Base-by-base conservation (phyloP, 2,113 vertebrate species). In the Hipposideros armiger region DNA sequence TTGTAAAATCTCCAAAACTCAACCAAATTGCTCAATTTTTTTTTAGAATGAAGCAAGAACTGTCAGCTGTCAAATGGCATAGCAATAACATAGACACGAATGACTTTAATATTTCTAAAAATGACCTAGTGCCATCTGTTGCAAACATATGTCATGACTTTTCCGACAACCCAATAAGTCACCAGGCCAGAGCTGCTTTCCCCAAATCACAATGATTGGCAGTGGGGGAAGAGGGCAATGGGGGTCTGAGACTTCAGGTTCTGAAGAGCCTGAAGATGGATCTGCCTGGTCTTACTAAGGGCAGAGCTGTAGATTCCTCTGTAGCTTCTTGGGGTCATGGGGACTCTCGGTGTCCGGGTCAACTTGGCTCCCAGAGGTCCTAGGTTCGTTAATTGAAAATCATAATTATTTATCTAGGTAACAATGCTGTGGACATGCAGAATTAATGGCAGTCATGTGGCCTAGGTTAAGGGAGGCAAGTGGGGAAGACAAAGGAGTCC, bases 371-470 rank as follows among this genome's bases (percentile, higher is more conserved):
- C 70, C 84, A 93, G 70, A 93, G 13, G 76, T 62, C 58, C 78
- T 91, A 66, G 50, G 69, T 36, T 96, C 74, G 93, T 95, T 96
- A 96, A 94, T 93, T 96, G 54, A 97, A 96, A 92, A 95, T 76
- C 26, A 30, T 90, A 96, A 97, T 97, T 87, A 97, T 97, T 97
- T 97, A 98, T 97, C 97, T 96, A 97, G 74, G 90, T 94, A 93
- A 84, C 66, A 95, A 60, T 87, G 91, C 95, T 87, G 45, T 97
- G 96, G 93, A 47, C 95, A 93, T 96, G 89, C 36, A 97, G 91
- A 97, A 98, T 97, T 95, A 95, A 97, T 96, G 96, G 74, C 62
- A 95, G 73, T 47, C 58, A 36, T 64, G 67, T 96, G 78, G 74
- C 66, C 58, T 89, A 60, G 32, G 40, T 87, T 89, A 66, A 87